Percentiles rank a stretch among this genome's conserved stretches.
Conservation (phyloP, 2,888 invertebrate species). For the Epinotia nisella region DNA sequence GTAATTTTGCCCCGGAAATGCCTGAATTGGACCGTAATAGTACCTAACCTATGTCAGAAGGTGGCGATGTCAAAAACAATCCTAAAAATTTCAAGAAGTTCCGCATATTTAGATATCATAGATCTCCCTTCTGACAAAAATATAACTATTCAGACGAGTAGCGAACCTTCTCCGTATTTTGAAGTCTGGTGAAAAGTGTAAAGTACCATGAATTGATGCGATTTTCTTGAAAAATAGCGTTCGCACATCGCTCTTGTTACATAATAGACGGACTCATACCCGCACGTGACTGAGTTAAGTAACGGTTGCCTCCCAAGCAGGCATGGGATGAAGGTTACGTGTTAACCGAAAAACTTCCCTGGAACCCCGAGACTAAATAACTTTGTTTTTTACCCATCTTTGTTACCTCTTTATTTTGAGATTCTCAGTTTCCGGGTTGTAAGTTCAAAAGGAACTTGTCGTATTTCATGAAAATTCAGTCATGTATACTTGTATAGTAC, state of each 20-base stretch:
- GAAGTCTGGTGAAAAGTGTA: not conserved
- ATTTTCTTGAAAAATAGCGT: conserved; percentile 17
- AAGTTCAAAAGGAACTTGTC: not conserved
- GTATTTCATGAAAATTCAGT: not conserved
- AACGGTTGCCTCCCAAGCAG: not conserved
- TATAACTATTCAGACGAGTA: too few species aligned
- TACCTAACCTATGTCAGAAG: too few species aligned
- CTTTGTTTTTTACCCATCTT: conserved; percentile 5
- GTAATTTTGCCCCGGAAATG: too few species aligned
- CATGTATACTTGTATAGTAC: too few species aligned
- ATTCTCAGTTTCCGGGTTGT: not conserved
- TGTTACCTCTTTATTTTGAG: conserved; percentile 6
- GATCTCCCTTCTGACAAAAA: too few species aligned
- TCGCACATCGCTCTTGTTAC: conserved; percentile 21
- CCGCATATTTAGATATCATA: too few species aligned
- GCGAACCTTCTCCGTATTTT: not conserved
- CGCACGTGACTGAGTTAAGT: conserved; percentile 32
- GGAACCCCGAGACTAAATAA: not conserved
- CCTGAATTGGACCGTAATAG: too few species aligned
- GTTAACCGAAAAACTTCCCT: conserved; percentile 1
- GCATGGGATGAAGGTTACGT: not conserved
- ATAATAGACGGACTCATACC: conserved; percentile 13
- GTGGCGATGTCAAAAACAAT: too few species aligned
- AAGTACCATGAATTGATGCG: not conserved
- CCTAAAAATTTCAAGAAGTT: too few species aligned